These are phyloP conservation scores for Scaptomyza tumidula DNA, from an alignment of 2,888 invertebrate species.

Conservation along the genomic window DNA sequence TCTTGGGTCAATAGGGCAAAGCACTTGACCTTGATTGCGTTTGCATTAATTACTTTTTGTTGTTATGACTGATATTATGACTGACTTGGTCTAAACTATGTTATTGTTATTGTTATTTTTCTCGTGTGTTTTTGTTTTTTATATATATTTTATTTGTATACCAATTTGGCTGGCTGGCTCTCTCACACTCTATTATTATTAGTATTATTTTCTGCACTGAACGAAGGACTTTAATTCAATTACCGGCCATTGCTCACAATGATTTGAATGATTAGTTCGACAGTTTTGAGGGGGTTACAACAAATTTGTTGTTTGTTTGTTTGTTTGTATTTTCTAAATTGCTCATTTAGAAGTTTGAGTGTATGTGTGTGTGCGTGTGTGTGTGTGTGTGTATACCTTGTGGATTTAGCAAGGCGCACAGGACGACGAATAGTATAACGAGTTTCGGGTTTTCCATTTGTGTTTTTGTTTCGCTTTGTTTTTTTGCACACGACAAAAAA, in stretches of 20 bases:
- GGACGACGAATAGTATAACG: constrained; percentile 39
- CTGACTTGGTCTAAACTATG: constrained; percentile 39
- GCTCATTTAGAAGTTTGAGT: constrained; percentile 11
- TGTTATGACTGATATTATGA: constrained; percentile 74
- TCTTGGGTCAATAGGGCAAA: constrained; percentile 69
- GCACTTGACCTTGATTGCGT: constrained; percentile 78
- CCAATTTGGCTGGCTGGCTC: constrained; percentile 38
- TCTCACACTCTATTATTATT: constrained; percentile 28
- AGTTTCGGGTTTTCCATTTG: constrained; percentile 48
- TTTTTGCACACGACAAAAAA: too few relatives aligned
- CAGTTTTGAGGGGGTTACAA: neutral
- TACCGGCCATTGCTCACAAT: constrained; percentile 63
- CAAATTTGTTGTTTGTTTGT: constrained; percentile 14
- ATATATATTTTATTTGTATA: constrained; percentile 56
- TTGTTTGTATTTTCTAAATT: constrained; percentile 36
- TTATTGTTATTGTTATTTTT: constrained; percentile 30
- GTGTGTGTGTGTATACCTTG: constrained; percentile 48
- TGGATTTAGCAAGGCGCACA: constrained; percentile 48
- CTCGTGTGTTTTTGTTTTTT: constrained; percentile 12
- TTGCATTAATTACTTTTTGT: constrained; percentile 72
- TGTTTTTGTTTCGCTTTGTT: neutral
- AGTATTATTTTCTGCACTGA: constrained; percentile 26
- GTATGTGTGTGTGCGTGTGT: neutral
- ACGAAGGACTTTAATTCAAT: constrained; percentile 64
- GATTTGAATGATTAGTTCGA: constrained; percentile 28